Evolutionary conservation across 2,113 vertebrate genomes (phyloP), one percentile per base, ranked within the genome.

Genomic region (Cheilinus undulatus): DNA sequence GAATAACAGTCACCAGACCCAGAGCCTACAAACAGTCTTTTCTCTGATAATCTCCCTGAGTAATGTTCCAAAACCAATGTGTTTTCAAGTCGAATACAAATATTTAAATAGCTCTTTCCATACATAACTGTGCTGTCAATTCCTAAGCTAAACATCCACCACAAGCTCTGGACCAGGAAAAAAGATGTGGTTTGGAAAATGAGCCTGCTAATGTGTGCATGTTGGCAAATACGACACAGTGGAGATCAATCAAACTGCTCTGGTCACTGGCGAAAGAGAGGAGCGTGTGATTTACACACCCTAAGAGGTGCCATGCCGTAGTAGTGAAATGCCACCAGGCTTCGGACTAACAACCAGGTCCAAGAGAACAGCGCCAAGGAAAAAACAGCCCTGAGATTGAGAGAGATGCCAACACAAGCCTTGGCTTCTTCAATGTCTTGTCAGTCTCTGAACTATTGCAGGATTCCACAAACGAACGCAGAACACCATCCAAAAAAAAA

Each of bases 61-160:
- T 80, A 76, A 76, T 50, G 76, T 73, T 90, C 90, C 88, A 87
- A 88, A 88, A 83, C 83, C 66, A 76, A 88, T 74, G 76, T 90
- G 85, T 91, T 87, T 88, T 74, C 87, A 88, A 90, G 73, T 87
- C 56, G 50, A 88, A 85, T 82, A 73, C 75, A 92, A 90, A 92
- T 90, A 91, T 92, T 88, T 86, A 64, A 86, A 83, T 53, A 85
- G 69, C 53, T 85, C 81, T 89, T 86, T 93, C 87, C 85, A 87
- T 88, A 85, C 76, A 73, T 85, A 86, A 74, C 65, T 84, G 86
- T 50, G 73, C 74, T 79, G 80, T 85, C 88, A 80, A 83, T 83
- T 79, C 67, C 65, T 72, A 85, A 90, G 75, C 81, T 85, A 73
- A 91, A 85, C 85, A 91, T 83, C 83, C 82, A 85, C 78, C 68